A percentile compares a stretch with the other conserved stretches of the same genome.
Conservation (phyloP, 92 coral and sea anemone species). For the Parazoanthus darwini region DNA sequence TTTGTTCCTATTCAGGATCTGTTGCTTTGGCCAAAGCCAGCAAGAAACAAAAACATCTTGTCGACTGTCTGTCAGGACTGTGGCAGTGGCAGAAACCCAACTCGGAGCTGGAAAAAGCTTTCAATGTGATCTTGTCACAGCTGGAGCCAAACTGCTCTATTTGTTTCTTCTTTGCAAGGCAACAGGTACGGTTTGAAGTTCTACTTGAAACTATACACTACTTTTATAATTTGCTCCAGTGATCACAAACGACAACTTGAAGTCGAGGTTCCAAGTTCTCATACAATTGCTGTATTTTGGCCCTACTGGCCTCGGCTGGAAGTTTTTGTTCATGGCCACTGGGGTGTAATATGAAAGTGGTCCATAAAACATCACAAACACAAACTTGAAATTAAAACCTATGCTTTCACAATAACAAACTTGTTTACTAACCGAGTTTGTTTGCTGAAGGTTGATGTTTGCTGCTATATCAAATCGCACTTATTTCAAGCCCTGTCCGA, state of each 20-base stretch:
- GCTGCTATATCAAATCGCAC: constrained; percentile 35
- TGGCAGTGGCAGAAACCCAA: constrained; percentile 69
- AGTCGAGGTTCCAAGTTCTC: too few relatives aligned
- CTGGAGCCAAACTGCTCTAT: constrained; percentile 64
- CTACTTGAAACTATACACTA: neutral
- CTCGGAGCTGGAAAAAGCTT: constrained; percentile 62
- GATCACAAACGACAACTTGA: too few relatives aligned
- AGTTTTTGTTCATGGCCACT: too few relatives aligned
- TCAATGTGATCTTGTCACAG: constrained; percentile 58
- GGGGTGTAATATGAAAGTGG: too few relatives aligned
- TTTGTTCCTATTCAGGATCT: neutral
- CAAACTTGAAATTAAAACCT: too few relatives aligned
- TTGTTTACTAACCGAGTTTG: neutral
- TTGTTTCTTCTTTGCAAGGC: constrained; percentile 62
- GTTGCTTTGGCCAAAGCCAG: neutral
- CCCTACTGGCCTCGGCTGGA: too few relatives aligned
- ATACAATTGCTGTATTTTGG: too few relatives aligned
- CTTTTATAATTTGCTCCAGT: too few relatives aligned
- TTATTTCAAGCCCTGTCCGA: constrained; percentile 24
- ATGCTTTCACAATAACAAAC: neutral
- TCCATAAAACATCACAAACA: too few relatives aligned
- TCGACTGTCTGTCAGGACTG: constrained; percentile 57
- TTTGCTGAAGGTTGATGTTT: constrained; percentile 32
- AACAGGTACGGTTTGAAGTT: constrained; percentile 51
- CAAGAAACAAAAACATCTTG: constrained; percentile 33